These are phyloP conservation scores for Dolichoris vasculosae DNA, from an alignment of 1,140 invertebrate genomes.

Conservation along the genomic window DNA sequence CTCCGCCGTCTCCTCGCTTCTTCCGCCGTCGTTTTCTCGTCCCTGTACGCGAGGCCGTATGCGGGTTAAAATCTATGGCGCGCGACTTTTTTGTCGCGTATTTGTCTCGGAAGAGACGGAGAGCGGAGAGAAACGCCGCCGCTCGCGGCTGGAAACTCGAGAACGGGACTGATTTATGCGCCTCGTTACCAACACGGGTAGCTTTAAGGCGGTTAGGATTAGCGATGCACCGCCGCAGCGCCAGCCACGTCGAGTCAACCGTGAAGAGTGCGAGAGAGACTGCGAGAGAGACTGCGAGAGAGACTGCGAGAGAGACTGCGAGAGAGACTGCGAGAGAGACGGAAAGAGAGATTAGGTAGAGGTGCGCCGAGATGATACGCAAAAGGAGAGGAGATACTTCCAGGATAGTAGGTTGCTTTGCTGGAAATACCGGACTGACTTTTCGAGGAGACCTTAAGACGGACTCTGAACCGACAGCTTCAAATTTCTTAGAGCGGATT, in stretches of 20 bases:
- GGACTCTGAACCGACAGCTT: too few relatives aligned
- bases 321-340: conserved; percentile 29
- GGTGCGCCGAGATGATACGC: conserved; percentile 45
- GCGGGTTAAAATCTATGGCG: conserved; percentile 51
- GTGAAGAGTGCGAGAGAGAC: not conserved
- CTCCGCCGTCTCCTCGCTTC: too few relatives aligned
- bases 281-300: not conserved
- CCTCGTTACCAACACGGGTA: conserved; percentile 55
- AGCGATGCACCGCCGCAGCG: conserved; percentile 48
- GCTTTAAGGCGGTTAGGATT: conserved; percentile 52
- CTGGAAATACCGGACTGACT: not conserved
- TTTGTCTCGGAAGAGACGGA: not conserved
- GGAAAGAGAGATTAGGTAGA: not conserved
- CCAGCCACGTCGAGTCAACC: conserved; percentile 25
- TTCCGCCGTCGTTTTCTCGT: conserved; percentile 54
- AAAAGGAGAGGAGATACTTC: conserved; percentile 34
- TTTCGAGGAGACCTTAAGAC: not conserved
- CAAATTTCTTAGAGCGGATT: not conserved
- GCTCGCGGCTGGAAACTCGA: conserved; percentile 45
- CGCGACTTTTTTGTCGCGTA: conserved; percentile 42
- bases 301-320: not conserved
- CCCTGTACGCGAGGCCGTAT: conserved; percentile 32
- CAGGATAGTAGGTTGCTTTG: not conserved
- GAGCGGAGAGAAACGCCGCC: not conserved
- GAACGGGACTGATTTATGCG: conserved; percentile 54